Conservation (phyloP, 2,797 vertebrate genomes). For the Pseudochirops cupreus region DNA sequence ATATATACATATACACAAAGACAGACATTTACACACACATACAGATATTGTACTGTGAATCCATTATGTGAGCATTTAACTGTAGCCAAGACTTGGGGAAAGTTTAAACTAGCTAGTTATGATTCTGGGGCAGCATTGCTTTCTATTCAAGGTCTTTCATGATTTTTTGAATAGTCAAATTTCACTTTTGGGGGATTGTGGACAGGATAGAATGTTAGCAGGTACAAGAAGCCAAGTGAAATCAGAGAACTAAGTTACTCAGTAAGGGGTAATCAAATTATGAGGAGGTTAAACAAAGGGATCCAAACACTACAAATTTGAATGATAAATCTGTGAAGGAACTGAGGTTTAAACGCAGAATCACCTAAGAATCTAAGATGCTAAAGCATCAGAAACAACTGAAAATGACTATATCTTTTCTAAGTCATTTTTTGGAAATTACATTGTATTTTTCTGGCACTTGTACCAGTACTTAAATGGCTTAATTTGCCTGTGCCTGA, state of each 20-base stretch:
- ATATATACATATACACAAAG: too few relatives aligned
- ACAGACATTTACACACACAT: too few relatives aligned
- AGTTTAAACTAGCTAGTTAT: neutral
- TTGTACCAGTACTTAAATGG: neutral
- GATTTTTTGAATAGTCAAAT: neutral
- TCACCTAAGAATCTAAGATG: neutral
- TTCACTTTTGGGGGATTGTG: neutral
- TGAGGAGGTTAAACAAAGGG: neutral
- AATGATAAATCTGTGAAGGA: neutral
- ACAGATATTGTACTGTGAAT: neutral
- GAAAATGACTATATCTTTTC: neutral
- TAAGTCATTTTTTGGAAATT: neutral
- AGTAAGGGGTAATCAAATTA: neutral
- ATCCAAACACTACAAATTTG: neutral
- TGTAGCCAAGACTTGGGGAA: neutral
- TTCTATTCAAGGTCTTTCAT: neutral
- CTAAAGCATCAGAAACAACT: neutral
- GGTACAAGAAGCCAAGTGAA: neutral
- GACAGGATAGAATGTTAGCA: neutral
- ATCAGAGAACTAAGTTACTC: neutral
- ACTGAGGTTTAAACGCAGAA: neutral
- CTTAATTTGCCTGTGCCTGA: neutral
- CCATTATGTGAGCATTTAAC: neutral
- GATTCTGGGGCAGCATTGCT: neutral
- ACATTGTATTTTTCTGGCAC: neutral